Percentiles rank a stretch among this genome's conserved stretches.
Evolutionary conservation across 2,113 vertebrate genomes (phyloP).

Genomic region (Sisor rabdophorus): DNA sequence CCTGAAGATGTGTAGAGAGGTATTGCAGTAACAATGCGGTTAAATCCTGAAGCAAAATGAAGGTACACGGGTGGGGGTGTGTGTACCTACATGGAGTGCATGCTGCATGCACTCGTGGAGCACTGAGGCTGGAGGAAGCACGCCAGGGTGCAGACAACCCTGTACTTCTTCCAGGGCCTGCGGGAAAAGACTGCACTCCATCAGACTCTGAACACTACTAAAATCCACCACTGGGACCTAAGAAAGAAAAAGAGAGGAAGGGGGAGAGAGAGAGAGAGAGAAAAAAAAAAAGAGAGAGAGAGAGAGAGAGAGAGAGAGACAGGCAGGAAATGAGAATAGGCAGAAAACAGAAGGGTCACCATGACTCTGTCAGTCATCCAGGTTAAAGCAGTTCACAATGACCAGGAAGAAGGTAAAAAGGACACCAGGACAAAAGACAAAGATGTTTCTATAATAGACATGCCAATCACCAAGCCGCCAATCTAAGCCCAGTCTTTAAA

Average conservation of each 20-base stretch:
- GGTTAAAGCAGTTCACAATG: conserved; percentile 43
- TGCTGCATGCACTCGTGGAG: conserved; percentile 77
- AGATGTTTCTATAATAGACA: conserved; percentile 65
- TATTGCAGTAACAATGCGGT: background rate
- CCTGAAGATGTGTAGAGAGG: background rate
- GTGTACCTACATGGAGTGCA: conserved; percentile 73
- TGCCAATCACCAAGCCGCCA: conserved; percentile 67
- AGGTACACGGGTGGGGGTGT: background rate
- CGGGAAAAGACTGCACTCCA: conserved; percentile 72
- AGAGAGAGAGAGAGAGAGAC: conserved; percentile 43
- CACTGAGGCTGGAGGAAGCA: conserved; percentile 72
- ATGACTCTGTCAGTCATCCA: conserved; percentile 59
- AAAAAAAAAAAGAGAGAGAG: conserved; percentile 32
- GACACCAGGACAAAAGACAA: conserved; percentile 50
- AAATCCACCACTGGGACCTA: conserved; percentile 61
- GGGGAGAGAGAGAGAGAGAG: conserved; percentile 41
- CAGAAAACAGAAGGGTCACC: conserved; percentile 28
- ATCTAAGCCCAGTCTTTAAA: conserved; percentile 63
- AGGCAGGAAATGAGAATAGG: conserved; percentile 37
- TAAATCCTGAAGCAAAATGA: background rate
- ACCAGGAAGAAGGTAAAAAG: conserved; percentile 58
- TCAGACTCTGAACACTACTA: conserved; percentile 61
- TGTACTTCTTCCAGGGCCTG: conserved; percentile 81
- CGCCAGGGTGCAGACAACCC: conserved; percentile 66
- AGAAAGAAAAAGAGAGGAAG: conserved; percentile 30